These are phyloP conservation scores for Aplidium turbinatum DNA, from an alignment of 23 tunicate genomes.

Conservation along the genomic window DNA sequence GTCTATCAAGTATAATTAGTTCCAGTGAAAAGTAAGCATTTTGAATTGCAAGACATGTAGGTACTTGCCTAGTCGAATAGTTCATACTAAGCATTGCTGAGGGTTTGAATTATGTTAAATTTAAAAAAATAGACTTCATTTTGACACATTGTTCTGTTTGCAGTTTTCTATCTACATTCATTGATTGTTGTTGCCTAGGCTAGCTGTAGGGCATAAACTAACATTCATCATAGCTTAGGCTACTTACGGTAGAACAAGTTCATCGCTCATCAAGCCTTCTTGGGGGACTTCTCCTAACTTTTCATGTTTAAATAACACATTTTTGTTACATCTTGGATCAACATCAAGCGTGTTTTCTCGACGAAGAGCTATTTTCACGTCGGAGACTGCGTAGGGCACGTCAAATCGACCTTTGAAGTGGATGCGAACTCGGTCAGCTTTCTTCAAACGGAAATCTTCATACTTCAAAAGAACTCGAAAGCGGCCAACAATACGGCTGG, in stretches of 20 bases:
- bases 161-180: too few relatives aligned
- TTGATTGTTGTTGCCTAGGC: too few relatives aligned
- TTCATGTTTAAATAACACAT: constrained; percentile 24
- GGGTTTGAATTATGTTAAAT: too few relatives aligned
- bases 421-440: constrained; percentile 17
- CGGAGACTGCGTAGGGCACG: constrained; percentile 28
- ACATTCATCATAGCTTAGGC: too few relatives aligned
- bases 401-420: constrained; percentile 48
- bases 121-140: too few relatives aligned
- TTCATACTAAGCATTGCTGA: too few relatives aligned
- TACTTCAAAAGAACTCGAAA: constrained; percentile 58
- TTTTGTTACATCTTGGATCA: constrained; percentile 10
- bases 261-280: constrained; percentile 35
- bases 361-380: constrained; percentile 38
- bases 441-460: constrained; percentile 32
- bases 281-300: constrained; percentile 23
- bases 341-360: constrained; percentile 50
- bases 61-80: too few relatives aligned
- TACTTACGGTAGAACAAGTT: constrained; percentile 12
- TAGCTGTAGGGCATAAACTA: too few relatives aligned
- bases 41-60: too few relatives aligned
- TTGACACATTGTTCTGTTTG: too few relatives aligned
- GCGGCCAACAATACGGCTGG: constrained; percentile 54
- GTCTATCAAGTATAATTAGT: too few relatives aligned
- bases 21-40: too few relatives aligned